Evolutionary conservation across 2,113 vertebrate genomes (phyloP).

Genomic region (Orthochromis malagaraziensis): DNA sequence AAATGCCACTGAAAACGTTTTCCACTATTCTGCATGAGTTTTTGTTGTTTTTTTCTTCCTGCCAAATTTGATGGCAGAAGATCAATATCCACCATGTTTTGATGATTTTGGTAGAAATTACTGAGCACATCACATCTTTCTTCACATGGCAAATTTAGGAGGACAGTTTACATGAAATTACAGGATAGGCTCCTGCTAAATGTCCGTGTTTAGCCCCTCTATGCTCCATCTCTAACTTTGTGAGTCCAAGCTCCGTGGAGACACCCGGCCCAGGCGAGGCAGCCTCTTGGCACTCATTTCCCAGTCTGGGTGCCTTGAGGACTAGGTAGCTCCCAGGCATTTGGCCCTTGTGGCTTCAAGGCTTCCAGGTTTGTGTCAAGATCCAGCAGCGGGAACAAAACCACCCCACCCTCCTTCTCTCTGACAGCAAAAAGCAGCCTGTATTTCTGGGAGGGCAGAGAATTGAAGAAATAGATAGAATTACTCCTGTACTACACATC

Average conservation of each 20-base stretch:
- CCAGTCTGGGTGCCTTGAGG: conserved; percentile 32
- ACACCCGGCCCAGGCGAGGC: conserved; percentile 3
- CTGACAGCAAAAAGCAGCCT: background rate
- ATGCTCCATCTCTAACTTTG: background rate
- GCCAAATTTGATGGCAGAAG: background rate
- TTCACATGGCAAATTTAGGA: background rate
- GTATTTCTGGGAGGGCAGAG: conserved; percentile 8
- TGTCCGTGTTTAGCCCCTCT: background rate
- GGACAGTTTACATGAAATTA: conserved; percentile 24
- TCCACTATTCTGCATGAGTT: background rate
- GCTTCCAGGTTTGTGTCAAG: conserved; percentile 54
- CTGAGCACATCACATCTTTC: background rate
- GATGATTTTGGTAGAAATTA: background rate
- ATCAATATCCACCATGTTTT: background rate
- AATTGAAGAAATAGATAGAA: conserved; percentile 26
- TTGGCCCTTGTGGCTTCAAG: conserved; percentile 33
- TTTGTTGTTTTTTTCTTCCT: background rate
- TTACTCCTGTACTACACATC: conserved; percentile 33
- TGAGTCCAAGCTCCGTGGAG: conserved; percentile 1
- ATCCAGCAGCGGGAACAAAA: conserved; percentile 19
- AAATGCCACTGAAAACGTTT: background rate
- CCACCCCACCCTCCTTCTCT: conserved; percentile 25
- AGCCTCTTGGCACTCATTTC: conserved; percentile 3
- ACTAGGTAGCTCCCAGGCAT: conserved; percentile 46
- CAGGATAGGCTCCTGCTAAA: background rate